These are phyloP conservation scores for Unio delphinus DNA, from an alignment of 2,888 invertebrate genomes.

Conservation along the genomic window DNA sequence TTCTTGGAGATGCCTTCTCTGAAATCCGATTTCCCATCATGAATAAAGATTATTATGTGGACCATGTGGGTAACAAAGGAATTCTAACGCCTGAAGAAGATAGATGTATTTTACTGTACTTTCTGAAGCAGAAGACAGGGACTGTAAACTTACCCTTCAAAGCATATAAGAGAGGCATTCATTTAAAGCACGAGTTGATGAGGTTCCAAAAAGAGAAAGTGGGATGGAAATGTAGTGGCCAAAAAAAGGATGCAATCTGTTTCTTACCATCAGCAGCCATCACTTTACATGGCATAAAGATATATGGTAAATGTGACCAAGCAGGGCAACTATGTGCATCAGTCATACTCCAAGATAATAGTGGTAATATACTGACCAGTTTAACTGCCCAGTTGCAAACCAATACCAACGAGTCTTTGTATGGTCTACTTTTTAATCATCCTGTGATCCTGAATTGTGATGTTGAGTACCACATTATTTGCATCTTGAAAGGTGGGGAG, in stretches of 20 bases:
- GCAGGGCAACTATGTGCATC: conserved; percentile 11
- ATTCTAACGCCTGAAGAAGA: conserved; percentile 24
- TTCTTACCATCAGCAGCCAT: conserved; percentile 14
- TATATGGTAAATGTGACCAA: conserved; percentile 21
- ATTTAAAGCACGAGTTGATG: neutral
- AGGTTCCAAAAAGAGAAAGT: conserved; percentile 15
- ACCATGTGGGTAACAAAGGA: conserved; percentile 24
- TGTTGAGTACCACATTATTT: conserved; percentile 23
- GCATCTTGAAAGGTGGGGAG: conserved; percentile 13
- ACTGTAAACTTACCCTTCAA: no score
- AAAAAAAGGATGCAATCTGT: conserved; percentile 27
- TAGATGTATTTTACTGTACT: conserved; percentile 23
- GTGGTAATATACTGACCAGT: conserved; percentile 6
- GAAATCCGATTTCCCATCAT: conserved; percentile 25
- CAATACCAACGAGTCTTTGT: no score
- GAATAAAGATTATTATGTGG: conserved; percentile 25
- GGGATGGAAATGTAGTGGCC: conserved; percentile 26
- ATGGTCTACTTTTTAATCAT: neutral
- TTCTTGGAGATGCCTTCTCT: conserved; percentile 15
- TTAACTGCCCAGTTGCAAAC: conserved; percentile 1
- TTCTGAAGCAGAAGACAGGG: conserved; percentile 12
- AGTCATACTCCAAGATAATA: conserved; percentile 9
- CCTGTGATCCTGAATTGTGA: conserved; percentile 6
- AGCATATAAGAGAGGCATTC: no score
- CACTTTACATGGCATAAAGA: conserved; percentile 13